These are phyloP conservation scores for Crotalus tigris DNA, from an alignment of 2,113 vertebrate genomes.

Conservation along the genomic window DNA sequence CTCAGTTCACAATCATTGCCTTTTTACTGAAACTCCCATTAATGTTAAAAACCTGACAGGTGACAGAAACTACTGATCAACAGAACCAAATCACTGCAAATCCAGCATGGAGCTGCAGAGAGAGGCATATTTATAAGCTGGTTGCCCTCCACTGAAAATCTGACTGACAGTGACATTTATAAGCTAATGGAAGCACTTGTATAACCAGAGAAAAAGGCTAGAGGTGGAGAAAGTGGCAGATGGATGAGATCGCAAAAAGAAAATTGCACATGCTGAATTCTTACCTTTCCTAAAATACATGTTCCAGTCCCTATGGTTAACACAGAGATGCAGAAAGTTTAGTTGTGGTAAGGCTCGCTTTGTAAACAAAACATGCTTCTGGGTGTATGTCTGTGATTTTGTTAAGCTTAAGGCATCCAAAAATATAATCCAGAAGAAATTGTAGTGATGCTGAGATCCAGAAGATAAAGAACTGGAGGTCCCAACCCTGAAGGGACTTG, in stretches of 20 bases:
- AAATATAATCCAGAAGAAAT: background rate
- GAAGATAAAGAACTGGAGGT: background rate
- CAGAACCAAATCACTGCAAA: background rate
- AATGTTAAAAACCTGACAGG: background rate
- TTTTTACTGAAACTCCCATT: background rate
- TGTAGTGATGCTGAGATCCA: background rate
- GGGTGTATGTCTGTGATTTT: background rate
- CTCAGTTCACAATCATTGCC: background rate
- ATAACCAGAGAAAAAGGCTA: constrained; percentile 7
- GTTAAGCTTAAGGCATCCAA: background rate
- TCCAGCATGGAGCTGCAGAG: background rate
- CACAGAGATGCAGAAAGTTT: background rate
- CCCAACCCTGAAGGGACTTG: background rate
- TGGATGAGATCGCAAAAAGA: background rate
- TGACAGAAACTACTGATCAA: background rate
- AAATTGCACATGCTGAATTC: background rate
- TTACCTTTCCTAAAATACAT: constrained; percentile 1
- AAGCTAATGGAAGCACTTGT: constrained; percentile 18
- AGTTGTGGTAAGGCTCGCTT: background rate
- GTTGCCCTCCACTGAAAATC: background rate
- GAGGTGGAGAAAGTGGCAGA: constrained; percentile 2
- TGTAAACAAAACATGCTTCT: background rate
- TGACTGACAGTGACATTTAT: constrained; percentile 26
- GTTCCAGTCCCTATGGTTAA: background rate
- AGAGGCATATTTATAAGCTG: background rate